phyloP scores from a whole-genome alignment of 2,888 invertebrate species.

The Leistus spinibarbis region DNA sequence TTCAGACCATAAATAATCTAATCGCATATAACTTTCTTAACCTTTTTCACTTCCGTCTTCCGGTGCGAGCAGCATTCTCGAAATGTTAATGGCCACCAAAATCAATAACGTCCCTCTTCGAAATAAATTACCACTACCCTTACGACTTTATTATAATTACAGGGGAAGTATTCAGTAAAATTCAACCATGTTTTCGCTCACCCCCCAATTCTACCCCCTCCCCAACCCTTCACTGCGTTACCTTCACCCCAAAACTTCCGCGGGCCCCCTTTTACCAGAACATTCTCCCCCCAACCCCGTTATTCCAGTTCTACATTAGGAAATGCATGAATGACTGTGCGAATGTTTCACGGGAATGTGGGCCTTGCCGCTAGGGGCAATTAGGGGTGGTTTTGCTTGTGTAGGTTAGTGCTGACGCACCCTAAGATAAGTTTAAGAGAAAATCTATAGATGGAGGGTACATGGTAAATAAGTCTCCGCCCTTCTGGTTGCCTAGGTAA shows the following conservation, averaged over 20 bases:
- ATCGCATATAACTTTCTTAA: too few relatives aligned
- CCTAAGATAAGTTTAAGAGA: constrained; percentile 39
- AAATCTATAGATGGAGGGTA: constrained; percentile 39
- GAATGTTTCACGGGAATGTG: background rate
- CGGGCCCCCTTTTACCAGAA: background rate
- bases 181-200: constrained; percentile 25
- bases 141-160: constrained; percentile 27
- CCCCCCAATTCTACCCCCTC: background rate
- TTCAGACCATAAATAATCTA: too few relatives aligned
- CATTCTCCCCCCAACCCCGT: background rate
- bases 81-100: background rate
- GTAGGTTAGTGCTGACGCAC: background rate
- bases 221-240: background rate
- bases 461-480: constrained; percentile 39
- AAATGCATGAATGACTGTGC: constrained; percentile 19
- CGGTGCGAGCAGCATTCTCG: background rate
- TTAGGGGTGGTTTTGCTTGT: constrained; percentile 5
- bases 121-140: background rate
- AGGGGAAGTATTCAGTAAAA: constrained; percentile 8
- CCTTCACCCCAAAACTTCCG: background rate
- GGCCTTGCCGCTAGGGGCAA: background rate
- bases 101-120: background rate
- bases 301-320: constrained; percentile 26
- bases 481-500: constrained; percentile 36
- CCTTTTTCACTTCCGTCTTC: too few relatives aligned